Evolutionary conservation across 2,797 vertebrate species (phyloP).

Genomic region (Leuciscus waleckii): DNA sequence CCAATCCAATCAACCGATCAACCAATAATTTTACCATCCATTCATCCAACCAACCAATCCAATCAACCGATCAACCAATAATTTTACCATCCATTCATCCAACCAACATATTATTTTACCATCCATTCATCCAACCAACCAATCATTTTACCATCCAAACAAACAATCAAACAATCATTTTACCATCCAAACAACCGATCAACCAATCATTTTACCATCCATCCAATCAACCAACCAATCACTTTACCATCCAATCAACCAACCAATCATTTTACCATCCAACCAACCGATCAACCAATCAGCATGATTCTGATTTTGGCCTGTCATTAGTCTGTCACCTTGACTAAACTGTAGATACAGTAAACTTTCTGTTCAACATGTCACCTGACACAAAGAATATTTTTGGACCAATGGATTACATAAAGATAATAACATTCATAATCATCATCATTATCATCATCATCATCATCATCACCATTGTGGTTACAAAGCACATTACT

Average conservation of each 20-base stretch:
- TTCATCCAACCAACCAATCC: too few species aligned
- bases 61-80: fast-evolving
- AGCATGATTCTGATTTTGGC: background rate
- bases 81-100: too few species aligned
- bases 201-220: too few species aligned
- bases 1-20: too few species aligned
- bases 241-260: background rate
- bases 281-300: background rate
- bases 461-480: background rate
- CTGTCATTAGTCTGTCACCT: background rate
- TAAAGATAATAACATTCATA: conserved; percentile 23
- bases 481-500: background rate
- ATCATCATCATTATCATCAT: background rate
- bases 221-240: background rate
- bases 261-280: too few species aligned
- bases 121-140: fast-evolving
- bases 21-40: too few species aligned
- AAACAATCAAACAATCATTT: too few species aligned
- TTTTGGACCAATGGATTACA: conserved; percentile 22
- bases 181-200: too few species aligned
- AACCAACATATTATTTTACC: too few species aligned
- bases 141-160: background rate
- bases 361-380: background rate
- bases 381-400: background rate
- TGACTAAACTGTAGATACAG: background rate